Conservation (phyloP, 2,888 invertebrate genomes). For the Anagyrus pseudococci region DNA sequence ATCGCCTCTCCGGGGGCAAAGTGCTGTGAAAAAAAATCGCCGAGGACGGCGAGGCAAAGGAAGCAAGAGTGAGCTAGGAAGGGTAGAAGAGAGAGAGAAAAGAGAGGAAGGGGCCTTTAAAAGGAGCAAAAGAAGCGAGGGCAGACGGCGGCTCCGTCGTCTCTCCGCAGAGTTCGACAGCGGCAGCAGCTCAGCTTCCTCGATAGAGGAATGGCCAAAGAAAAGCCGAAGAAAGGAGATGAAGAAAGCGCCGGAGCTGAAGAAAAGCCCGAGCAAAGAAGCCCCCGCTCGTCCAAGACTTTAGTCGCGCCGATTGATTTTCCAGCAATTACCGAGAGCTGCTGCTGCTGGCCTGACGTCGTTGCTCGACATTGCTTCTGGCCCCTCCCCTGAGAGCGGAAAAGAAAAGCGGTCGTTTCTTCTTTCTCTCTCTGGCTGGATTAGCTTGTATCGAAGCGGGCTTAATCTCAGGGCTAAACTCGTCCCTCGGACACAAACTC, state of each 20-base stretch:
- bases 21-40: conserved; percentile 8
- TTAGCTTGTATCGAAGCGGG: too few relatives aligned
- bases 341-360: too few relatives aligned
- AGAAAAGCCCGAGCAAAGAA: conserved; percentile 8
- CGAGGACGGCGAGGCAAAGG: conserved; percentile 2
- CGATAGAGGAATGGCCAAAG: conserved; percentile 2
- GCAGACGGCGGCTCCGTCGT: too few relatives aligned
- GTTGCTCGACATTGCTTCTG: too few relatives aligned
- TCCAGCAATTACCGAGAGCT: conserved; percentile 25
- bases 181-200: too few relatives aligned
- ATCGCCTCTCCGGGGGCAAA: conserved; percentile 20
- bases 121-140: not conserved
- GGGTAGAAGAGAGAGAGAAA: not conserved
- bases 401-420: too few relatives aligned
- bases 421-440: too few relatives aligned
- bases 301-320: conserved; percentile 19
- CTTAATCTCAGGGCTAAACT: too few relatives aligned
- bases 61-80: not conserved
- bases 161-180: too few relatives aligned
- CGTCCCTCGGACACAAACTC: too few relatives aligned
- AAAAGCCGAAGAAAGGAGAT: conserved; percentile 13
- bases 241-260: not conserved
- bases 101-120: not conserved
- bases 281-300: too few relatives aligned
- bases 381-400: too few relatives aligned